Base-by-base conservation (phyloP, 2,113 vertebrate genomes). In the Thunnus thynnus region DNA sequence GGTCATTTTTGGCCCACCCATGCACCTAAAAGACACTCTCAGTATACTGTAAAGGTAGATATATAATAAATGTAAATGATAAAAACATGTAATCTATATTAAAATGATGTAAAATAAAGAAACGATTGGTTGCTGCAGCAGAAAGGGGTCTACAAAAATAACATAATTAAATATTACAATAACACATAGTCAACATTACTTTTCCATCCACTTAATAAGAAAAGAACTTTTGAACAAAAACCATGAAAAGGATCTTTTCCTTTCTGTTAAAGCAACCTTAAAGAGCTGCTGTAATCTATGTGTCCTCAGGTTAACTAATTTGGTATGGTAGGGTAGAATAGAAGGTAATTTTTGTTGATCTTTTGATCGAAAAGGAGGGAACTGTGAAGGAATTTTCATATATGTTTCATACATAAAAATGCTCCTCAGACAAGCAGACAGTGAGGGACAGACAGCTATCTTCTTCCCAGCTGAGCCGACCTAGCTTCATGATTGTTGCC, bases 271-370 rank as follows among this genome's bases (percentile, higher is more conserved):
- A 46, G 22, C n/a, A 55, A 22, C 1, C n/a, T 22, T 63, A 46
- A 41, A 17, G 10, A 70, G 13, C 27, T 64, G 36, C 41, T 11
- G 41, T 56, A 64, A 80, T 77, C 56, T 36, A 10, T 71, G 14
- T 50, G 11, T 65, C 56, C 77, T 64, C 55, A 25, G 58, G 48
- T 47, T 71, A 7, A 57, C 32, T 84, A 11, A 18, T 51, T 20
- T 14, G 1, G 36, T 32, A 41, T 41, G 36, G 1, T 41, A 41
- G 5, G 32, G 32, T 36, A 22, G 22, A 22, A 22, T 22, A 22
- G 22, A 22, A 36, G 32, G 32, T 36, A 36, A 5, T 6, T 36
- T 36, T 41, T 41, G 36, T 9, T 41, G 36, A 41, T 8, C 27
- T 41, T 41, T 41, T 41, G 36, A 2, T 41, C 36, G 1, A 9